Base-by-base conservation (phyloP, 2,888 invertebrate genomes). In the Sinotaia quadrata region DNA sequence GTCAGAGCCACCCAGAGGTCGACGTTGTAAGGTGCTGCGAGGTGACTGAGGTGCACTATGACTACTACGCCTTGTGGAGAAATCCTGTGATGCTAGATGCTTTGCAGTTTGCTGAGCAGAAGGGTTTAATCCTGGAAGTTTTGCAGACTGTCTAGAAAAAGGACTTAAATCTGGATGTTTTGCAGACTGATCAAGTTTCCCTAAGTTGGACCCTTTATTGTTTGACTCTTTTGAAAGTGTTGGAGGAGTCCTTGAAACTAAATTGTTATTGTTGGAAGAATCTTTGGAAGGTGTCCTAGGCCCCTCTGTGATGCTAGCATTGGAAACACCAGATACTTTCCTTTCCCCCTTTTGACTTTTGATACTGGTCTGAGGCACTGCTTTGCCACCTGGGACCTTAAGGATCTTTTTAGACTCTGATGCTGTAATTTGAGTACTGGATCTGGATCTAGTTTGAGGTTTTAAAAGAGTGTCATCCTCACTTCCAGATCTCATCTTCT, bases 1-100 rank as follows among this genome's bases (percentile, higher is more conserved):
- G 63, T 69, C 49, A 67, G 62, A 71, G 4, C 41, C 71, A 41
- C 65, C 67, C 58, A 69, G 27, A 1, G 37, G 37, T 31, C 33
- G 37, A 18, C 44, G 34, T 12, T 34, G 31, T n/a, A 57, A n/a
- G 12, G 18, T 34, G 34, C 37, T 36, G 3, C 37, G 24, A 1
- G 15, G 18, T 8, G 18, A 7, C 4, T 10, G 24, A 1, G 10
- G 12, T 36, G 33, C 2, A 21, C 57, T 24, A 18, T 34, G 57
- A 18, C 24, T 31, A 34, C 34, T 5, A 21, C 31, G 31, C 7
- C 31, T 18, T 29, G 54, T 1, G 18, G 5, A 18, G 27, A 54
- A 8, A 18, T 10, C 1, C 7, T 29, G 5, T 29, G 54, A 29
- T 41, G 41, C 10, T n/a, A 29, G 54, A 27, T 2, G 27, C 29